These are phyloP conservation scores for Heliconius himera DNA, from an alignment of 1,140 invertebrate species.

Conservation along the genomic window DNA sequence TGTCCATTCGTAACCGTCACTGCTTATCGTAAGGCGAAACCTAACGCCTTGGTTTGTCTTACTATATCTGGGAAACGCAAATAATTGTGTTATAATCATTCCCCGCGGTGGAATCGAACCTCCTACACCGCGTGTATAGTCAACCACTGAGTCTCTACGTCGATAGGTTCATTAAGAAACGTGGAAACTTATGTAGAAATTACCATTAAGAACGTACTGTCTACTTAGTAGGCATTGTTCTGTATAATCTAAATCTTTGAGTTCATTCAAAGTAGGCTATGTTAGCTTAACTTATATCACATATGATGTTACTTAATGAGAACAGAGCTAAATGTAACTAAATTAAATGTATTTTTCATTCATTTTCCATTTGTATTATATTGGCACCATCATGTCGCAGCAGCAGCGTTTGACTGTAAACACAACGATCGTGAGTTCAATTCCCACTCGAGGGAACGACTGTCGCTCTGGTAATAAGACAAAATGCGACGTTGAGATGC, in stretches of 20 bases:
- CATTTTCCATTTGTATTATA: no score
- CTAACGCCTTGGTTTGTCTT: no score
- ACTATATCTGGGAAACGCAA: no score
- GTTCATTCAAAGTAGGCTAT: neutral
- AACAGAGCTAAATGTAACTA: no score
- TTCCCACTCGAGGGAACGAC: neutral
- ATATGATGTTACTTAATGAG: no score
- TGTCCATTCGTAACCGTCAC: no score
- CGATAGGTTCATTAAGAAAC: neutral
- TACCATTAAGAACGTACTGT: neutral
- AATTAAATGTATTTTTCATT: no score
- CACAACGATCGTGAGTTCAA: neutral
- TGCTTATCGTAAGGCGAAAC: no score
- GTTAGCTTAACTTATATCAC: no score
- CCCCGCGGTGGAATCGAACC: neutral
- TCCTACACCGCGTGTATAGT: neutral
- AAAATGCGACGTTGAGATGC: no score
- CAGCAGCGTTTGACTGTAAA: neutral
- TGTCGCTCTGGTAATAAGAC: neutral
- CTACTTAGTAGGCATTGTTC: neutral
- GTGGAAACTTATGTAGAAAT: slow-evolving; percentile 9
- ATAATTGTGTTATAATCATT: no score
- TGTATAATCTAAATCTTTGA: neutral
- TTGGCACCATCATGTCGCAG: neutral
- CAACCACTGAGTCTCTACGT: neutral